Percentiles rank a stretch among this genome's conserved stretches.
These are phyloP conservation scores for Varanus salvator DNA, from an alignment of 2,113 vertebrate species.

Conservation along the genomic window DNA sequence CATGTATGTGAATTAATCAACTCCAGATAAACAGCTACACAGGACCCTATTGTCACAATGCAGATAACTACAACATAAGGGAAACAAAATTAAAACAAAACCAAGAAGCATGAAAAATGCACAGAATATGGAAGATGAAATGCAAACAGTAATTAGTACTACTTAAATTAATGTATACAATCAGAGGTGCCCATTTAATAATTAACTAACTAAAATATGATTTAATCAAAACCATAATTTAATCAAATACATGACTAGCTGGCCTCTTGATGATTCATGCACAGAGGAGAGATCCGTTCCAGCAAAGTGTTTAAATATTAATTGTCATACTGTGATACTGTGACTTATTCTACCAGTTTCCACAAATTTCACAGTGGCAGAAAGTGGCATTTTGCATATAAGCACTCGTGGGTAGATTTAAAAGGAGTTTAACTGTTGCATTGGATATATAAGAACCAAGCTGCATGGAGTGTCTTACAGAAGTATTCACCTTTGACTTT, in stretches of 20 bases:
- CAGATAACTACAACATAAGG: neutral
- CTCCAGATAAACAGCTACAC: neutral
- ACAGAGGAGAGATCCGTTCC: slow-evolving; percentile 43
- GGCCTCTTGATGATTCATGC: slow-evolving; percentile 27
- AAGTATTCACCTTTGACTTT: too few relatives aligned
- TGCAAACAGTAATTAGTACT: slow-evolving; percentile 32
- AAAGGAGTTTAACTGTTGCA: too few relatives aligned
- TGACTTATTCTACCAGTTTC: slow-evolving; percentile 14
- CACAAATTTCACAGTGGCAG: slow-evolving; percentile 25
- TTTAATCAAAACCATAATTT: slow-evolving; percentile 56
- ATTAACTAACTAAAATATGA: neutral
- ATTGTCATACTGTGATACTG: slow-evolving; percentile 28
- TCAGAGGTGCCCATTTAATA: slow-evolving; percentile 19
- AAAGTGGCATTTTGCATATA: slow-evolving; percentile 20
- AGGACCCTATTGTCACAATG: too few relatives aligned
- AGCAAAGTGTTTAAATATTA: slow-evolving; percentile 40
- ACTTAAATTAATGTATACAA: slow-evolving; percentile 52
- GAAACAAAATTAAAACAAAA: too few relatives aligned
- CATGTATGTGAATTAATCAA: neutral
- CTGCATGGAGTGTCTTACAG: too few relatives aligned
- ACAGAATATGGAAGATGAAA: slow-evolving; percentile 35
- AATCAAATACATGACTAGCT: slow-evolving; percentile 39
- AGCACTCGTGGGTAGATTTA: neutral
- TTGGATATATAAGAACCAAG: too few relatives aligned
- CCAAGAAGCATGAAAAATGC: slow-evolving; percentile 1